Base-by-base conservation (phyloP, 2,888 invertebrate species). In the Bombylius discolor region DNA sequence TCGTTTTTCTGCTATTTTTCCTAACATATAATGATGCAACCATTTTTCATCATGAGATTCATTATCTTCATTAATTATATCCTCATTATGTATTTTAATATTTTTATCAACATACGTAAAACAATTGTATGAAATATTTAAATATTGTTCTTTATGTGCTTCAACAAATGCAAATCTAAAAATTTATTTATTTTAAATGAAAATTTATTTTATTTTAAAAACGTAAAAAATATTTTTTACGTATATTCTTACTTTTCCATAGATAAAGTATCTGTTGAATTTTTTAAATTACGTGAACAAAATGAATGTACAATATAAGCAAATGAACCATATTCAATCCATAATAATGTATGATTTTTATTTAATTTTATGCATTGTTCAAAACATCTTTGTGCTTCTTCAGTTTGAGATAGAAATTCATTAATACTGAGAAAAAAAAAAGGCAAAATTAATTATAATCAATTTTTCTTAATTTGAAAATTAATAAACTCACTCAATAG, bases 1-100 rank as follows among this genome's bases (percentile, higher is more conserved):
- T 58, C 82, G 81, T 68, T 96, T 97, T 71, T 96, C 95, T 0
- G 87, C 82, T 53, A 95, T 87, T 80, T 97, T 97, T 0, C 93
- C 96, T n/a, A 96, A 76, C 88, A 96, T 93, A 68, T 95, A 96
- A 70, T 91, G 89, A 66, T 89, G 85, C 44, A 95, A 76, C 96
- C 96, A 97, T 56, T 87, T 80, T 67, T 96, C 95, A 68, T 94
- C 93, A 60, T 83, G 82, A 1, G 77, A 71, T 61, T 79, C 79
- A 42, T 61, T 59, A 49, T 63, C 65, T 6, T 64, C 62, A 14
- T 59, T 49, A 5, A 23, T 9, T 4, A 58, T 57, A 7, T 65
- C 65, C 23, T 60, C 57, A 23, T 59, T 59, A 4, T 59, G 62
- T 58, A 71, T 75, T 58, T 80, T 78, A 55, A 82, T 78, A 62